Conservation (phyloP, 2,797 vertebrate genomes). For the Ptychadena robeensis region DNA sequence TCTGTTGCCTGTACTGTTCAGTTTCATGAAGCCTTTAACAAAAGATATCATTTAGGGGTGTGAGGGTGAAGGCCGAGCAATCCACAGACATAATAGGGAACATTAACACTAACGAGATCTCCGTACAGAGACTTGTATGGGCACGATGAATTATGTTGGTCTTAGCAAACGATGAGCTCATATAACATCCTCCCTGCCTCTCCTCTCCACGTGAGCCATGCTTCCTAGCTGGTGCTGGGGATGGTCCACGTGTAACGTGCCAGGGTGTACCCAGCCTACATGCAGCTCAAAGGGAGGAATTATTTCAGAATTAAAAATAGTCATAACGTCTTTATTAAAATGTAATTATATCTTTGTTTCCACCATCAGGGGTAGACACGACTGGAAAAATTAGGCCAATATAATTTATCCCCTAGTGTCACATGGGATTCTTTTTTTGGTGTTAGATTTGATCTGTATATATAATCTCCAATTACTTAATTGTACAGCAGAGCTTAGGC, state of each 20-base stretch:
- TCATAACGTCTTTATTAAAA: neutral
- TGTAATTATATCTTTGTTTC: neutral
- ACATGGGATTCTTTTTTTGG: neutral
- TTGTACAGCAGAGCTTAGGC: too few species aligned
- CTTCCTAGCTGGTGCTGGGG: neutral
- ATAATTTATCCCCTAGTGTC: neutral
- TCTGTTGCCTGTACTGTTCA: neutral
- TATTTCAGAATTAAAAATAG: neutral
- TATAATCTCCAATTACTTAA: too few species aligned
- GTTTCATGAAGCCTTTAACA: slow-evolving; percentile 30
- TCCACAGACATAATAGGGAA: neutral
- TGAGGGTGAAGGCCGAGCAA: neutral
- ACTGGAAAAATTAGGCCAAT: neutral
- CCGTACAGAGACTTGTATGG: slow-evolving; percentile 27
- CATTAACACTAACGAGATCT: slow-evolving; percentile 9
- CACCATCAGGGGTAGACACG: neutral
- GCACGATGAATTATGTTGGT: slow-evolving; percentile 7
- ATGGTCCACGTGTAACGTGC: neutral
- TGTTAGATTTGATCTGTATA: too few species aligned
- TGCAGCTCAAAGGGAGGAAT: neutral
- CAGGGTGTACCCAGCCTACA: neutral
- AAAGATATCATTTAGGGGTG: slow-evolving; percentile 17
- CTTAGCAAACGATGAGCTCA: slow-evolving; percentile 20
- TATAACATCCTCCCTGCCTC: slow-evolving; percentile 18
- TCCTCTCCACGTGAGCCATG: slow-evolving; percentile 31